phyloP scores from a whole-genome alignment of 2,888 invertebrate species.

The Nephrotoma flavescens region DNA sequence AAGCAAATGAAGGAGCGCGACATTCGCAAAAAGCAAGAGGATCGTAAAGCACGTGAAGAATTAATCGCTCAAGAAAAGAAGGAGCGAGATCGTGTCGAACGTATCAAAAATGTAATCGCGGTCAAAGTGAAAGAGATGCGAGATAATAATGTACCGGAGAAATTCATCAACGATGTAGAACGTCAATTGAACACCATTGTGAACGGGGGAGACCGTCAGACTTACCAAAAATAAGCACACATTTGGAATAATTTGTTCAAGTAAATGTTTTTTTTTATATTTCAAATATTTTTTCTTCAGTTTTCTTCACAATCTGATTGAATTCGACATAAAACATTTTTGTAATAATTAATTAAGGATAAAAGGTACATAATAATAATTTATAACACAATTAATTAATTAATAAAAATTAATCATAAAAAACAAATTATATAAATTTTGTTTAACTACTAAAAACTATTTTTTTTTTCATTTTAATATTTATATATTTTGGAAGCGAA shows the following conservation, averaged over 20 bases:
- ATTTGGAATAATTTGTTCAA: not conserved
- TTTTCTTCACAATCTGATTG: not conserved
- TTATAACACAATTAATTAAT: not conserved
- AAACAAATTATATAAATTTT: not conserved
- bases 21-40: conserved; percentile 21
- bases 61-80: conserved; percentile 25
- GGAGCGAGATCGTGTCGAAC: conserved; percentile 25
- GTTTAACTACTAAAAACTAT: not conserved
- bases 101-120: conserved; percentile 26
- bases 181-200: conserved; percentile 13
- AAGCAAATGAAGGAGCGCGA: conserved; percentile 28
- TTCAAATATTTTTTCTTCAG: not conserved
- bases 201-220: not conserved
- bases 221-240: not conserved
- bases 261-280: not conserved
- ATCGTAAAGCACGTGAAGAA: conserved; percentile 22
- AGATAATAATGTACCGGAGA: conserved; percentile 28
- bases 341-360: not conserved
- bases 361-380: not conserved
- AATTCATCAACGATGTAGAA: conserved; percentile 30
- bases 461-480: not conserved
- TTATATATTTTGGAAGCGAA: not conserved
- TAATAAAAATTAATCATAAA: not conserved
- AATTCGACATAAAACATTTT: not conserved
- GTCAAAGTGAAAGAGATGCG: conserved; percentile 28